Evolutionary conservation across 2,797 vertebrate genomes (phyloP).

Genomic region (Pangasius krempfi): DNA sequence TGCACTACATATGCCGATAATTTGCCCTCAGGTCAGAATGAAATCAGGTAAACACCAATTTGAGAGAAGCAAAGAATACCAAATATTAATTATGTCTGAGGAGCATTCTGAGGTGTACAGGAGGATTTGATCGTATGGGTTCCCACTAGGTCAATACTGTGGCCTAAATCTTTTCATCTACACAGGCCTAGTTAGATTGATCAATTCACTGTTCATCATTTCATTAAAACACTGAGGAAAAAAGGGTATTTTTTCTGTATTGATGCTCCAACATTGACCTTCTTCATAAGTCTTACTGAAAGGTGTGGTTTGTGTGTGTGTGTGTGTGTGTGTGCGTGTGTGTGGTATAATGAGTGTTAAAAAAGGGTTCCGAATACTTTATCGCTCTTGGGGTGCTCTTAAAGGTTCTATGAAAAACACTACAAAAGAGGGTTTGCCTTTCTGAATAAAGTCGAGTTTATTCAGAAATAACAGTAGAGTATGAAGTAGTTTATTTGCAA

Average conservation of each 20-base stretch:
- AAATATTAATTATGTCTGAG: slow-evolving; percentile 18
- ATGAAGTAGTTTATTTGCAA: not conserved
- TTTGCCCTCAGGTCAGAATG: slow-evolving; percentile 26
- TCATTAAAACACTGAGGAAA: slow-evolving; percentile 49
- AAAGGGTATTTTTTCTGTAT: slow-evolving; percentile 44
- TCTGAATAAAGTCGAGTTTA: not conserved
- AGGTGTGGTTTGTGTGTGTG: not conserved
- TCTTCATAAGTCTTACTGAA: not conserved
- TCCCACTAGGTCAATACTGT: slow-evolving; percentile 17
- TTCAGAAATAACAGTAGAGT: too few species aligned
- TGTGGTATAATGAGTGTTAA: not conserved
- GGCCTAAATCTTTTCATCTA: slow-evolving; percentile 58
- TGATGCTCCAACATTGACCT: not conserved
- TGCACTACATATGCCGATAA: not conserved
- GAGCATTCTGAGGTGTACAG: slow-evolving; percentile 21
- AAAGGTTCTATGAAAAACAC: not conserved
- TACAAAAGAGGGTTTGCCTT: not conserved
- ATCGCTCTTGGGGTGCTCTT: not conserved
- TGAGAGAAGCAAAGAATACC: not conserved
- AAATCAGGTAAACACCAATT: slow-evolving; percentile 6
- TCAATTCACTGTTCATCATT: slow-evolving; percentile 59
- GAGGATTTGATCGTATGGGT: slow-evolving; percentile 22
- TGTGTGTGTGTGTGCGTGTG: not conserved
- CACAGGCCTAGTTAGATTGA: slow-evolving; percentile 66
- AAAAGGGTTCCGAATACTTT: not conserved